Percentiles rank a stretch among this genome's conserved stretches.
Conservation (phyloP, 2,888 invertebrate species). For the Drosophila stalkeri region DNA sequence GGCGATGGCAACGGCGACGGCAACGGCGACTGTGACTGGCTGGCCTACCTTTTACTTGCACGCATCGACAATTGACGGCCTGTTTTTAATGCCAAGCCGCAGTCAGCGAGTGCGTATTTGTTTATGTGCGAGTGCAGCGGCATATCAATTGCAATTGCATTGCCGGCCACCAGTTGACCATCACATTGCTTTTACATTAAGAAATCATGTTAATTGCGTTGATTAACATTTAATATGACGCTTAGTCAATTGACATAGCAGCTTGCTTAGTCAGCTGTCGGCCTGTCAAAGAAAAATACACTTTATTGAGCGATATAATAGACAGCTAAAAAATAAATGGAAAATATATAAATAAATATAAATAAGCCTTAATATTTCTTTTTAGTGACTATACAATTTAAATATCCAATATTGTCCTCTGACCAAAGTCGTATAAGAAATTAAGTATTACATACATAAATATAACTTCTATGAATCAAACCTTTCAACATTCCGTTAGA, state of each 20-base stretch:
- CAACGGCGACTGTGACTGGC: conserved; percentile 46
- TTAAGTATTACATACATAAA: not conserved
- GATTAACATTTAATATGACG: conserved; percentile 54
- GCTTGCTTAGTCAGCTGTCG: not conserved
- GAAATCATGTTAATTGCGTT: conserved; percentile 67
- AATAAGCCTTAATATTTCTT: no score
- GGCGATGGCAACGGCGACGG: conserved; percentile 11
- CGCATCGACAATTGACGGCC: conserved; percentile 58
- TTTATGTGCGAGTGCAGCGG: conserved; percentile 40
- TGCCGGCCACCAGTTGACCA: conserved; percentile 76
- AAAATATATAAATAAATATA: no score
- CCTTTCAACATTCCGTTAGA: not conserved
- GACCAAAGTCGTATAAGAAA: not conserved
- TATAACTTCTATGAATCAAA: not conserved
- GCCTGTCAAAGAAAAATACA: not conserved
- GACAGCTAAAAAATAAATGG: not conserved
- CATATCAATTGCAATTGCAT: conserved; percentile 50
- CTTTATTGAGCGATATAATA: not conserved
- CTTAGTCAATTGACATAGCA: not conserved
- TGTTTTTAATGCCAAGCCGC: conserved; percentile 49
- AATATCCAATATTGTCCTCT: not conserved
- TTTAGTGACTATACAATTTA: not conserved
- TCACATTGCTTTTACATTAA: conserved; percentile 70
- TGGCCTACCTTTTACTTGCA: conserved; percentile 77
- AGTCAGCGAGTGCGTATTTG: conserved; percentile 49